Percentiles rank a stretch among this genome's conserved stretches.
Conservation (phyloP, 2,797 vertebrate species). For the Kryptolebias ocellatus region DNA sequence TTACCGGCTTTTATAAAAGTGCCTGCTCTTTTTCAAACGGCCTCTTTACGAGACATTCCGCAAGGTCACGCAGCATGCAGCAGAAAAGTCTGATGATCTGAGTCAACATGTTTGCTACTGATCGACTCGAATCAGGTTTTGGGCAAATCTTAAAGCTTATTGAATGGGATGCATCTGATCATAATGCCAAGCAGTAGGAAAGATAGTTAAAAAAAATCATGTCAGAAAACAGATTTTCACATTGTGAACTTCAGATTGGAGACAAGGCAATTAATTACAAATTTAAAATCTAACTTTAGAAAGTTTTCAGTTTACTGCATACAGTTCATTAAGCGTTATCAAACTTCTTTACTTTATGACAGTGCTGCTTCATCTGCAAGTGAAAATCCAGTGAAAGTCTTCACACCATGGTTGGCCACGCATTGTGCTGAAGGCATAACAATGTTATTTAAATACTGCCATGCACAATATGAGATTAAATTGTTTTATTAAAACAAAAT, state of each 20-base stretch:
- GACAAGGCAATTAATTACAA: too few species aligned
- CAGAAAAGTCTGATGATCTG: neutral
- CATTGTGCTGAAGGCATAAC: neutral
- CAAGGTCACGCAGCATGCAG: neutral
- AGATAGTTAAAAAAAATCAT: neutral
- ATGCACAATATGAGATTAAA: neutral
- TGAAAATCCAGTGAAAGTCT: too few species aligned
- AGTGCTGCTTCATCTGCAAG: too few species aligned
- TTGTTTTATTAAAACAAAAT: neutral
- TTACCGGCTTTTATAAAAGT: neutral
- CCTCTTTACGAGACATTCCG: neutral
- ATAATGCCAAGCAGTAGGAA: neutral
- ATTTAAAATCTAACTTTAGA: too few species aligned
- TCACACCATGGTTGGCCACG: too few species aligned
- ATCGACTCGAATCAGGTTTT: neutral
- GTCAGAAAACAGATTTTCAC: too few species aligned
- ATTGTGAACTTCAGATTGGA: too few species aligned
- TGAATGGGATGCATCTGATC: neutral
- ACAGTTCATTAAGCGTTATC: neutral
- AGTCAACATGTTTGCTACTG: neutral
- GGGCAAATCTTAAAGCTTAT: neutral
- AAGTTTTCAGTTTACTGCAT: neutral
- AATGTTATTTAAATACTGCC: neutral
- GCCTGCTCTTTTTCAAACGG: neutral
- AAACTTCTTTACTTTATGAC: neutral